phyloP scores from a whole-genome alignment of 2,113 vertebrate species.

The Peromyscus californicus region DNA sequence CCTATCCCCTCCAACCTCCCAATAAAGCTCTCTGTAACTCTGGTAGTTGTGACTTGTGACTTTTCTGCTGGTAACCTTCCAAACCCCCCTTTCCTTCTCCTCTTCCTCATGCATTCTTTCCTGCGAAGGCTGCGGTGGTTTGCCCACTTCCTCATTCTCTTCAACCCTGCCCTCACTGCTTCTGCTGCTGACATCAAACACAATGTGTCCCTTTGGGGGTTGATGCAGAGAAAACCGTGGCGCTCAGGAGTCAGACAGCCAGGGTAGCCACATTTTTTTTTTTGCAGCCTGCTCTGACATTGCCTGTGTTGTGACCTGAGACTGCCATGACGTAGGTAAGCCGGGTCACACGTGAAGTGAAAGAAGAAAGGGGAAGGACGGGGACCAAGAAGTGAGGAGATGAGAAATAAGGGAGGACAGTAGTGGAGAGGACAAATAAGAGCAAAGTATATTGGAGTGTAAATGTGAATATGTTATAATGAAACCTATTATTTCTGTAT shows the following conservation, averaged over 20 bases:
- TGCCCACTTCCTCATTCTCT: constrained; percentile 85
- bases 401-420: neutral
- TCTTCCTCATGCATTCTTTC: constrained; percentile 63
- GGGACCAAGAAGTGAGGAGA: neutral
- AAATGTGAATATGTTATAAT: neutral
- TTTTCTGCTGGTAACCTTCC: too few relatives aligned
- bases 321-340: neutral
- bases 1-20: too few relatives aligned
- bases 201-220: constrained; percentile 96
- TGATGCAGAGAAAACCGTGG: constrained; percentile 96
- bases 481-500: neutral
- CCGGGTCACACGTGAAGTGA: neutral
- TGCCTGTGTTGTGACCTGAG: constrained; percentile 97
- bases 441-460: neutral
- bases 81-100: too few relatives aligned
- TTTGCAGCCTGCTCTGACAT: constrained; percentile 97
- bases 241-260: constrained; percentile 98
- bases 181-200: constrained; percentile 97
- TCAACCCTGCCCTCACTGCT: constrained; percentile 96
- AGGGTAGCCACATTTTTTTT: constrained; percentile 97
- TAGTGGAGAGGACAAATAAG: neutral
- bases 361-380: neutral
- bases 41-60: too few relatives aligned
- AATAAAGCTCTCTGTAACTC: too few relatives aligned
- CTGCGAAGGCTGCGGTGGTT: constrained; percentile 87